phyloP scores from a whole-genome alignment of 2,113 vertebrate genomes.

The Myotis davidii region DNA sequence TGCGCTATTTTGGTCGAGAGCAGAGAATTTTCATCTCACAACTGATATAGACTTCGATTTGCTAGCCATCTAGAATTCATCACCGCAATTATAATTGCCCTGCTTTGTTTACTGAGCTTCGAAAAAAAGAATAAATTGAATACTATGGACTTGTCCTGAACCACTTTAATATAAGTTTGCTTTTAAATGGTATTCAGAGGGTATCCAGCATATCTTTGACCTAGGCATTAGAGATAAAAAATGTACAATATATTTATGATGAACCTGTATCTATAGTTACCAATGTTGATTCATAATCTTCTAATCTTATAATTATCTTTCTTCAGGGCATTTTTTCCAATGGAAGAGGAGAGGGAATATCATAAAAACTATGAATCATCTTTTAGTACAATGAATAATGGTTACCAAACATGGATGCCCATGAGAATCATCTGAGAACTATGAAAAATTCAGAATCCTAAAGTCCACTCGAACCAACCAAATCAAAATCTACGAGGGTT shows the following conservation, averaged over 20 bases:
- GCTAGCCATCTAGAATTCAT: not conserved
- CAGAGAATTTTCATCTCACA: constrained; percentile 17
- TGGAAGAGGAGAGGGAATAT: not conserved
- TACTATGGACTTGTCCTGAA: not conserved
- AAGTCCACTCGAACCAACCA: not conserved
- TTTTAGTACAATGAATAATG: not conserved
- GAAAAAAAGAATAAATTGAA: constrained; percentile 21
- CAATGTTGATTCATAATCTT: not conserved
- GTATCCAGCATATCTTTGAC: not conserved
- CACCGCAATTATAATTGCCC: not conserved
- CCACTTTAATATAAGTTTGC: constrained; percentile 13
- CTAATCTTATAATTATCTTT: constrained; percentile 39
- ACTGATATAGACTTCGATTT: not conserved
- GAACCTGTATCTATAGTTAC: not conserved
- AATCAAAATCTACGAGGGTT: not conserved
- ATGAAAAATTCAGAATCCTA: not conserved
- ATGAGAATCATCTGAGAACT: constrained; percentile 23
- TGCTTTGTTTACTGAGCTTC: not conserved
- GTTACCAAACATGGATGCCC: not conserved
- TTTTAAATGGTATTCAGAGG: constrained; percentile 32
- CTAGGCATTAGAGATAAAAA: not conserved
- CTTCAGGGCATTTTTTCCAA: not conserved
- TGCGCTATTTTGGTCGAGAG: not conserved
- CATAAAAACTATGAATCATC: not conserved
- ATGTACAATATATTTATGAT: not conserved